Base-by-base conservation (phyloP, 2,797 vertebrate genomes). In the Pagetopsis macropterus region DNA sequence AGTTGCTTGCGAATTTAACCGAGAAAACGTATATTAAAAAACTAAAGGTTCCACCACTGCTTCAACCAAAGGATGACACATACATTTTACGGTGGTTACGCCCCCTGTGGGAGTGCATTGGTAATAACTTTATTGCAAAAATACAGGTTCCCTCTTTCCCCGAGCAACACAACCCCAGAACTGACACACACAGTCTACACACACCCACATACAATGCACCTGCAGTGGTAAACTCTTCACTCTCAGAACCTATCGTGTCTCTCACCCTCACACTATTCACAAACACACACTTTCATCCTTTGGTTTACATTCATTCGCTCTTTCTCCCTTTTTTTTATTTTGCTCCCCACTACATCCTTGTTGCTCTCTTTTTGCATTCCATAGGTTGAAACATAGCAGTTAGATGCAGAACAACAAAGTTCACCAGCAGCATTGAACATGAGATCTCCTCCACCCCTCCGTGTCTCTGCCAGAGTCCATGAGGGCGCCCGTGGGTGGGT, bases 81-180 rank as follows among this genome's bases (percentile, higher is more conserved):
- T 65, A 78, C 57, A 33, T 51, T 17, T 70, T 82, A 79, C 57
- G 69, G 91, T 93, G 93, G 93, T 93, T 90, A 94, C 90, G 91
- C 93, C 92, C 92, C 93, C 92, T 92, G 88, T 90, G 87, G 93
- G 93, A 95, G 94, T 89, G 91, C 93, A 93, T 94, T 91, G 92
- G 92, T 95, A 95, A 94, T 95, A 95, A 95, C 94, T 96, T 96
- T 96, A 96, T 96, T 96, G 95, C 94, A 96, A 96, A 96, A 96
- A 95, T 96, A 95, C 95, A 95, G 94, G 94, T 94, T 94, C 92
- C 93, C 92, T 95, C 93, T 94, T 92, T 93, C 91, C 91, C 93
- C 92, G 86, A 94, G 92, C 94, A 94, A 94, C 95, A 93, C 91
- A 87, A 94, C 77, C 89, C 90, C 75, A 76, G 78, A 84, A 88